Evolutionary conservation across 2,888 invertebrate genomes (phyloP).

Genomic region (Dione vanillae): DNA sequence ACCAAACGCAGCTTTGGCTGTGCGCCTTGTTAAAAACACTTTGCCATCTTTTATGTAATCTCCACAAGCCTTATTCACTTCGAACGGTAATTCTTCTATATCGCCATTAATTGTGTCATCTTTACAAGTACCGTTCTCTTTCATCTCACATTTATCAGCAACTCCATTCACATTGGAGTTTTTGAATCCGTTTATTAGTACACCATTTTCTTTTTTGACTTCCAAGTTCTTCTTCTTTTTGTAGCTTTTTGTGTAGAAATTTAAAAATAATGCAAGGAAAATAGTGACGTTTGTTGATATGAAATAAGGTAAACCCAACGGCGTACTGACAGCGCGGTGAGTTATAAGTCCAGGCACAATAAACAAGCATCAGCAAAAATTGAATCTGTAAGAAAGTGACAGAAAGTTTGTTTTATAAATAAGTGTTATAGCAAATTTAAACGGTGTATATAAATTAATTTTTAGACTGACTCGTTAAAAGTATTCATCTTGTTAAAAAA

Average conservation of each 20-base stretch:
- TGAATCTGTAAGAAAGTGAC: conserved; percentile 78
- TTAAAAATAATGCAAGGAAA: conserved; percentile 87
- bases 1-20: conserved; percentile 64
- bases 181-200: conserved; percentile 57
- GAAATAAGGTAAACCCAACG: conserved; percentile 81
- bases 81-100: conserved; percentile 64
- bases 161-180: conserved; percentile 52
- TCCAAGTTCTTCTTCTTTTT: conserved; percentile 58
- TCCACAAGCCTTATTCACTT: conserved; percentile 67
- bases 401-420: neutral
- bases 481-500: too few relatives aligned
- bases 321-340: conserved; percentile 86
- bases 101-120: conserved; percentile 56
- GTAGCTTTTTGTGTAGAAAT: conserved; percentile 87
- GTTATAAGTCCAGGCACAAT: conserved; percentile 83
- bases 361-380: conserved; percentile 87
- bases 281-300: conserved; percentile 83
- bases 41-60: conserved; percentile 70
- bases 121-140: conserved; percentile 56
- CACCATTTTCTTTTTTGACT: conserved; percentile 58
- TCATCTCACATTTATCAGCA: conserved; percentile 50
- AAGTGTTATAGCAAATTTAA: too few relatives aligned
- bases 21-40: conserved; percentile 69
- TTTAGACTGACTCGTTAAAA: too few relatives aligned
- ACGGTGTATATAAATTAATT: too few relatives aligned